Evolutionary conservation across 92 coral and sea anemone genomes (phyloP).

Genomic region (Siderastrea siderea): DNA sequence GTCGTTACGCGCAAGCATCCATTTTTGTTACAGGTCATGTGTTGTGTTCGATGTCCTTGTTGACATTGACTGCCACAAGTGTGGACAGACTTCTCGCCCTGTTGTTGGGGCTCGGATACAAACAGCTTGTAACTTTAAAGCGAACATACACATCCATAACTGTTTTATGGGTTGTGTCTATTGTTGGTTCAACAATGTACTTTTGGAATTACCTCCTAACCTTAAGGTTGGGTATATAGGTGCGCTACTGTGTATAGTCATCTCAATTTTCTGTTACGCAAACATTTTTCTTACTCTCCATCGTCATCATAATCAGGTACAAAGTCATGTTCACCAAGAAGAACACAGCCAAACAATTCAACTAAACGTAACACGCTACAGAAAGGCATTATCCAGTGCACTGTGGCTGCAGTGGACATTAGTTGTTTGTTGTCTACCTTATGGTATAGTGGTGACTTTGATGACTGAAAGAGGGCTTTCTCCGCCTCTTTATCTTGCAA

Average conservation of each 20-base stretch:
- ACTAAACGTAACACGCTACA: conserved; percentile 11
- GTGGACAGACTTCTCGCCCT: conserved; percentile 46
- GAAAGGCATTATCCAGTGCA: neutral
- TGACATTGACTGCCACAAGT: conserved; percentile 20
- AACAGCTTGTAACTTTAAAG: conserved; percentile 23
- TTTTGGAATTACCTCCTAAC: neutral
- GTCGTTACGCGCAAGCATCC: neutral
- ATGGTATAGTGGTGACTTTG: neutral
- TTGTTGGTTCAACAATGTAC: neutral
- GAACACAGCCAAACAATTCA: neutral
- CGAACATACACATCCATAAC: neutral
- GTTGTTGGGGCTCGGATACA: conserved; percentile 11
- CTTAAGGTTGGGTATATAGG: neutral
- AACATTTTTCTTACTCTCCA: conserved; percentile 4
- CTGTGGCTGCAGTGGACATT: conserved; percentile 31
- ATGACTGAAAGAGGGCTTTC: neutral
- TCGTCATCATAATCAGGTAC: neutral
- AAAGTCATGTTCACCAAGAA: neutral
- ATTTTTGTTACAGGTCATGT: neutral
- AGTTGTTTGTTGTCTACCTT: conserved; percentile 20
- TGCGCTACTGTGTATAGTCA: neutral
- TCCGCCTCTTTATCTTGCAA: neutral
- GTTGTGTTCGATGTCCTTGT: conserved; percentile 7
- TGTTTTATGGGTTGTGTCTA: conserved; percentile 7
- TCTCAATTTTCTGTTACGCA: neutral